phyloP scores from a whole-genome alignment of 2,888 invertebrate species.

The Temnothorax unifasciatus region DNA sequence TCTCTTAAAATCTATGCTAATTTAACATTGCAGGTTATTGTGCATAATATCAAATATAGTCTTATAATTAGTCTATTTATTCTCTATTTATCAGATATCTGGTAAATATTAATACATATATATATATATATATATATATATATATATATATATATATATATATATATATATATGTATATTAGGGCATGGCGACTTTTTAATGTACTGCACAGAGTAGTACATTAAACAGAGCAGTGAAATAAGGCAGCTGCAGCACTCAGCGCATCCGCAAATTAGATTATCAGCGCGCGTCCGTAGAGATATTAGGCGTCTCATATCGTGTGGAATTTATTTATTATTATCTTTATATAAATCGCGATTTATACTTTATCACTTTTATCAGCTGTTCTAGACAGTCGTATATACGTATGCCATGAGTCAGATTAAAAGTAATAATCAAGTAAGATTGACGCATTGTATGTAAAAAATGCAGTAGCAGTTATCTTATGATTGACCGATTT shows the following conservation, averaged over 20 bases:
- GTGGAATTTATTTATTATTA: neutral
- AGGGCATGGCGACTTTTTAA: constrained; percentile 21
- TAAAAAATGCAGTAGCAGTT: neutral
- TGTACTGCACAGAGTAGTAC: constrained; percentile 36
- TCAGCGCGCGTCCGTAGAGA: constrained; percentile 29
- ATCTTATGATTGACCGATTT: neutral
- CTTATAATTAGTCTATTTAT: neutral
- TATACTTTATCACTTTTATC: neutral
- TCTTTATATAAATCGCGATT: constrained; percentile 9
- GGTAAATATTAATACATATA: neutral
- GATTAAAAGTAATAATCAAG: neutral
- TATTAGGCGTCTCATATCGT: neutral
- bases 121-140: neutral
- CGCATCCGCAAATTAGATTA: constrained; percentile 70
- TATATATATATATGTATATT: neutral
- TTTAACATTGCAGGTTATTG: too few relatives aligned
- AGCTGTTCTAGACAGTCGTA: neutral
- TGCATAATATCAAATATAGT: too few relatives aligned
- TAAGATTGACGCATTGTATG: neutral
- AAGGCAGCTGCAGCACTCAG: constrained; percentile 68
- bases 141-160: neutral
- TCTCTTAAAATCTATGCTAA: too few relatives aligned
- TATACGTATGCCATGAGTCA: neutral
- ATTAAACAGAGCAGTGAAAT: constrained; percentile 50
- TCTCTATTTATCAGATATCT: neutral